Evolutionary conservation across 2,888 invertebrate species (phyloP).

Genomic region (Rugalucina vietnamica): DNA sequence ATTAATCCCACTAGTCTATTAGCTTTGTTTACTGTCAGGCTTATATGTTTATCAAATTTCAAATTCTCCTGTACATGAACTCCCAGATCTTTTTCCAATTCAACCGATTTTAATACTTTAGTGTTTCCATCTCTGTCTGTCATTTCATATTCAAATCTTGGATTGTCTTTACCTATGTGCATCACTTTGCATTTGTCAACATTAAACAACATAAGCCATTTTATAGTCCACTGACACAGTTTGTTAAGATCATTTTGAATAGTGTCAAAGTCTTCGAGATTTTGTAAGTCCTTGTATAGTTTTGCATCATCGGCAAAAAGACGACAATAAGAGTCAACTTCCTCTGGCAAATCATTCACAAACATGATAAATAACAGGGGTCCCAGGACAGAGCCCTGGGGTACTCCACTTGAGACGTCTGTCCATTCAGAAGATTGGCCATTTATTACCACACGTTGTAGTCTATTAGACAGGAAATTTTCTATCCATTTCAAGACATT

Average conservation of each 20-base stretch:
- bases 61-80: slow-evolving; percentile 22
- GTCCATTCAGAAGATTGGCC: slow-evolving; percentile 20
- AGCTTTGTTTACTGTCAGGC: slow-evolving; percentile 25
- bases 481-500: slow-evolving; percentile 20
- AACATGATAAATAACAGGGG: slow-evolving; percentile 14
- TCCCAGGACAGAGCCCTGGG: slow-evolving; percentile 22
- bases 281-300: neutral
- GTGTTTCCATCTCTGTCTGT: too few relatives aligned
- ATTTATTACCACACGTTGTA: neutral
- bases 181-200: slow-evolving; percentile 1
- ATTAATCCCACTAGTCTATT: slow-evolving; percentile 36
- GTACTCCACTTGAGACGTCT: slow-evolving; percentile 13
- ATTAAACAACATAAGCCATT: slow-evolving; percentile 27
- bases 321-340: neutral
- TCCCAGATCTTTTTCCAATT: slow-evolving; percentile 16
- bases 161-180: neutral
- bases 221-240: slow-evolving; percentile 23
- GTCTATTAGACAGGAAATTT: neutral
- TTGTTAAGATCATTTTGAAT: slow-evolving; percentile 18
- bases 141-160: neutral
- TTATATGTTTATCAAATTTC: slow-evolving; percentile 25
- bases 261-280: neutral
- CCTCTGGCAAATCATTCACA: slow-evolving; percentile 7
- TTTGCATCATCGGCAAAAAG: slow-evolving; percentile 17
- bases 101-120: too few relatives aligned